Conservation (phyloP, 2,113 vertebrate genomes). For the Pantherophis guttatus region DNA sequence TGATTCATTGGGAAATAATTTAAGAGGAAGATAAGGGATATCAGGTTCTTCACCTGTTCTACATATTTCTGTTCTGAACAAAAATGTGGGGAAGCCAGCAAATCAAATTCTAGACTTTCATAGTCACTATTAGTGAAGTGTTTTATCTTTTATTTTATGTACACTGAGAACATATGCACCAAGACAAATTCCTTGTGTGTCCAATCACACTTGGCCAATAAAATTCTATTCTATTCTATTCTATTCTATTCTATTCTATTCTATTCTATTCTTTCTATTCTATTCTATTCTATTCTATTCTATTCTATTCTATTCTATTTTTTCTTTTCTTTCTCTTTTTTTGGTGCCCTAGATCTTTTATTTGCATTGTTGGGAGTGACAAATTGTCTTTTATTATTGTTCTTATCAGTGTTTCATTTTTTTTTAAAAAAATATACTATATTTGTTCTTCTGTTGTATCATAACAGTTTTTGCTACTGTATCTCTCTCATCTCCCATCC, state of each 20-base stretch:
- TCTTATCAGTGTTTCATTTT: neutral
- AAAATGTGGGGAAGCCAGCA: neutral
- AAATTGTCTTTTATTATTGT: neutral
- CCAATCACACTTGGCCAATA: too few species aligned
- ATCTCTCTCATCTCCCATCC: neutral
- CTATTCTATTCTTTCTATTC: too few species aligned
- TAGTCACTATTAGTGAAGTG: neutral
- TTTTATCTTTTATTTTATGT: neutral
- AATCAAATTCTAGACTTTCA: neutral
- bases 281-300: too few species aligned
- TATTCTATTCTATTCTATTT: neutral
- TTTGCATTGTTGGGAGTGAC: neutral
- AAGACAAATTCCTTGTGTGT: too few species aligned
- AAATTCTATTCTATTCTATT: too few species aligned
- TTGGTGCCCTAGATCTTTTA: neutral
- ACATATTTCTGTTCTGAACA: neutral
- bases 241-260: too few species aligned
- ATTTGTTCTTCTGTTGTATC: neutral
- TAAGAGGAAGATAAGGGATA: neutral
- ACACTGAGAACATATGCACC: too few species aligned
- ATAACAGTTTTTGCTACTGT: neutral
- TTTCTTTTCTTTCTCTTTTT: neutral
- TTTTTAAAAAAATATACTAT: neutral
- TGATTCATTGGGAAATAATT: neutral
- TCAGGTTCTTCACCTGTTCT: constrained; percentile 1